Evolutionary conservation across 2,797 vertebrate species (phyloP).

Genomic region (Sebastes minor): DNA sequence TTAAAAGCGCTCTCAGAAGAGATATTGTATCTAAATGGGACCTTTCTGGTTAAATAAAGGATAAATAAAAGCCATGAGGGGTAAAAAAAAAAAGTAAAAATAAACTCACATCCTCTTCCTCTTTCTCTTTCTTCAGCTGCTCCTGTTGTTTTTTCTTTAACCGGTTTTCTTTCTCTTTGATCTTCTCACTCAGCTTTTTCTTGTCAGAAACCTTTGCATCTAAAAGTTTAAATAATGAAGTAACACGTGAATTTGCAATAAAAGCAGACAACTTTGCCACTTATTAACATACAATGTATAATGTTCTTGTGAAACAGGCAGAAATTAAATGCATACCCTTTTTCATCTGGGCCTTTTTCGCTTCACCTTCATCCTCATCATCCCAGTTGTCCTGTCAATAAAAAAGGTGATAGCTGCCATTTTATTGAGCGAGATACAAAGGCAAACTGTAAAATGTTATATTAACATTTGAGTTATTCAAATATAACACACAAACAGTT

Average conservation of each 20-base stretch:
- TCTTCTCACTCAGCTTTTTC: conserved; percentile 95
- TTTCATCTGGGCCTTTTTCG: conserved; percentile 82
- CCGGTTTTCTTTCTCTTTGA: conserved; percentile 94
- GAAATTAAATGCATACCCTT: conserved; percentile 80
- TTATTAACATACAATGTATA: background rate
- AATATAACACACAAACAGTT: background rate
- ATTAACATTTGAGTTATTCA: background rate
- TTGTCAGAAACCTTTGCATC: conserved; percentile 92
- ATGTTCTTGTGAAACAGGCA: background rate
- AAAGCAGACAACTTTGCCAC: background rate
- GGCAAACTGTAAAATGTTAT: background rate
- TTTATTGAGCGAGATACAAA: background rate
- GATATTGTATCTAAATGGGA: too few species aligned
- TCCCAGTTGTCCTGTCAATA: conserved; percentile 96
- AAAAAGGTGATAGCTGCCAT: background rate
- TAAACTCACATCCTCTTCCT: conserved; percentile 80
- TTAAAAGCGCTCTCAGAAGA: too few species aligned
- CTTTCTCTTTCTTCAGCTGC: conserved; percentile 62
- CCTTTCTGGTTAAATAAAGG: too few species aligned
- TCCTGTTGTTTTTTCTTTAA: conserved; percentile 88
- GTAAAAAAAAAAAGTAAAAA: background rate
- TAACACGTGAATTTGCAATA: background rate
- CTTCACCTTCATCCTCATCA: conserved; percentile 88
- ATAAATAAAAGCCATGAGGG: too few species aligned
- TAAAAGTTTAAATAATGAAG: conserved; percentile 59